Evolutionary conservation across 2,797 vertebrate genomes (phyloP).

Genomic region (Cryptoblepharus egeriae): DNA sequence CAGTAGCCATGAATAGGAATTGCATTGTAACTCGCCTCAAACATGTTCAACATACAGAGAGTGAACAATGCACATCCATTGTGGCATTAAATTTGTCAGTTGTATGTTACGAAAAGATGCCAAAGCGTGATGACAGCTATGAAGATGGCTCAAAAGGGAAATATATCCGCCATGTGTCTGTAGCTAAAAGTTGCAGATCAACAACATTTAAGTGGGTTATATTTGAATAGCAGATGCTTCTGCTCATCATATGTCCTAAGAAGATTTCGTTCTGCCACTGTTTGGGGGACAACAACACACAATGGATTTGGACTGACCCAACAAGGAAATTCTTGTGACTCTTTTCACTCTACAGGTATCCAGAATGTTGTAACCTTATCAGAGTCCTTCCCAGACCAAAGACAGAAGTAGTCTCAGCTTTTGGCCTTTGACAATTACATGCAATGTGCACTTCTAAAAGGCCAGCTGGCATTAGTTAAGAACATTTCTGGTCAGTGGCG

Average conservation of each 20-base stretch:
- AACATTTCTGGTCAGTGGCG: constrained; percentile 64
- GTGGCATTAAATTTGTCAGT: background rate
- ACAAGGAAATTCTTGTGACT: background rate
- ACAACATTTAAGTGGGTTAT: background rate
- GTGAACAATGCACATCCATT: background rate
- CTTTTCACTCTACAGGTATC: background rate
- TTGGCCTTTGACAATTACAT: constrained; percentile 45
- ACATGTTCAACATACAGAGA: too few species aligned
- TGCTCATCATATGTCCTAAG: too few species aligned
- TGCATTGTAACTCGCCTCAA: background rate
- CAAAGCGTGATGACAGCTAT: too few species aligned
- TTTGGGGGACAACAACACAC: too few species aligned
- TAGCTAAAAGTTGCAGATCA: background rate
- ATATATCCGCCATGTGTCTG: too few species aligned
- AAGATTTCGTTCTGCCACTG: too few species aligned
- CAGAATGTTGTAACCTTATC: background rate
- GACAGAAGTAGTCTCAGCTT: constrained; percentile 30
- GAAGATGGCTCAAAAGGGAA: too few species aligned
- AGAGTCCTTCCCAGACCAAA: background rate
- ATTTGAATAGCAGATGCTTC: background rate
- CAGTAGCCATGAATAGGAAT: too few species aligned
- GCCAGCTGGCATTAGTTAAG: constrained; percentile 61
- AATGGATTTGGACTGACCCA: background rate
- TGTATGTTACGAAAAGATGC: too few species aligned
- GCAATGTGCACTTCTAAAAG: constrained; percentile 45